Evolutionary conservation across 2,113 vertebrate species (phyloP).

Genomic region (Macheiramphus alcinus): DNA sequence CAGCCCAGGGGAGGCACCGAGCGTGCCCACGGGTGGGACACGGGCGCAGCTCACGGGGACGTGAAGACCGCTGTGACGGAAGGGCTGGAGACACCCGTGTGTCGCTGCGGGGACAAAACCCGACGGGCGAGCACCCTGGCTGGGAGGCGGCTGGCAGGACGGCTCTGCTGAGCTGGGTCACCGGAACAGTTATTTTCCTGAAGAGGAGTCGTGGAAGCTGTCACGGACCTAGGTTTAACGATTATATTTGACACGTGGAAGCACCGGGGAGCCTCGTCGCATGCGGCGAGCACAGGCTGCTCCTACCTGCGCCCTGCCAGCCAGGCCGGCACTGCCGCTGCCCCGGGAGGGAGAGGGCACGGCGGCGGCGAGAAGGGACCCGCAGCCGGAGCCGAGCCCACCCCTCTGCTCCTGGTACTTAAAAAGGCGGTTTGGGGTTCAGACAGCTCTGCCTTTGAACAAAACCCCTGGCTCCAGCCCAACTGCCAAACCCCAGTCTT

Average conservation of each 20-base stretch:
- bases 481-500: neutral
- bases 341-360: too few species aligned
- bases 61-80: fast-evolving
- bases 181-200: neutral
- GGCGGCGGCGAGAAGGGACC: neutral
- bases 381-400: neutral
- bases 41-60: neutral
- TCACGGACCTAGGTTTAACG: fast-evolving
- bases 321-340: fast-evolving
- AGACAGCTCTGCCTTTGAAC: neutral
- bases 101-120: neutral
- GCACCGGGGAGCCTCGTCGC: fast-evolving
- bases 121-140: fast-evolving
- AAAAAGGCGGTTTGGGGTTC: neutral
- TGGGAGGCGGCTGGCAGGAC: neutral
- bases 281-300: fast-evolving
- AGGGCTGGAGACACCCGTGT: neutral
- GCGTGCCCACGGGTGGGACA: neutral
- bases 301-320: neutral
- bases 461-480: neutral
- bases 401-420: fast-evolving
- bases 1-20: neutral
- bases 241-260: fast-evolving
- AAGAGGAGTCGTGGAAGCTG: too few species aligned
- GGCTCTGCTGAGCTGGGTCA: neutral